Evolutionary conservation across 2,888 invertebrate species (phyloP).

Genomic region (Microplitis deprimator): DNA sequence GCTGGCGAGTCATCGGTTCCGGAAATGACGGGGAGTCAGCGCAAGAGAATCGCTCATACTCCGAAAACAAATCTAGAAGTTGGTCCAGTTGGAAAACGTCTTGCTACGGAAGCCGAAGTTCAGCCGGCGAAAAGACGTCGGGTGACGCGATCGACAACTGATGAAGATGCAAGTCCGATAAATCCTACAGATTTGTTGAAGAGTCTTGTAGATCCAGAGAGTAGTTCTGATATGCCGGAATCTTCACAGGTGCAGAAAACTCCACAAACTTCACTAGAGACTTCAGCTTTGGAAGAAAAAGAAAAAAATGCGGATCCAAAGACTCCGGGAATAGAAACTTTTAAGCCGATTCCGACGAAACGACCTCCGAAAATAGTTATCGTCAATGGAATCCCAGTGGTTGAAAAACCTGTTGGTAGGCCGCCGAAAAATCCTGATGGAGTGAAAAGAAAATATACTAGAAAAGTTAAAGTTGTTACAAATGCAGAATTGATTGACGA

Average conservation of each 20-base stretch:
- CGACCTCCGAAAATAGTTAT: not conserved
- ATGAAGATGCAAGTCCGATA: not conserved
- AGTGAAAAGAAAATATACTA: not conserved
- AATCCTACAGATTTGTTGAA: not conserved
- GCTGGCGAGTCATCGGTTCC: not conserved
- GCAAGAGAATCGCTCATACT: not conserved
- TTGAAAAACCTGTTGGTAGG: not conserved
- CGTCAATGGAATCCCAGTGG: not conserved
- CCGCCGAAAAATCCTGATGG: not conserved
- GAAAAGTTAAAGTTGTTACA: not conserved
- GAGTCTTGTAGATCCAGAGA: not conserved
- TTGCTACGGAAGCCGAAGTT: no score
- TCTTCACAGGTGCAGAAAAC: no score
- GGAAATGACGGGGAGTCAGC: not conserved
- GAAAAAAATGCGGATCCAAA: not conserved
- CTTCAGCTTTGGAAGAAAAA: not conserved
- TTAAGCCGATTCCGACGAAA: no score
- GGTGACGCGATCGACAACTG: not conserved
- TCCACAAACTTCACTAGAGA: no score
- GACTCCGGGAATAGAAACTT: not conserved
- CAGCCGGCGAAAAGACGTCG: no score
- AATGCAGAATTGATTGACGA: no score
- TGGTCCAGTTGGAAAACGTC: not conserved
- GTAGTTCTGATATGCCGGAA: not conserved
- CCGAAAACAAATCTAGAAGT: not conserved